phyloP scores from a whole-genome alignment of 2,797 vertebrate species.

The Stomatorhinus walkeri region DNA sequence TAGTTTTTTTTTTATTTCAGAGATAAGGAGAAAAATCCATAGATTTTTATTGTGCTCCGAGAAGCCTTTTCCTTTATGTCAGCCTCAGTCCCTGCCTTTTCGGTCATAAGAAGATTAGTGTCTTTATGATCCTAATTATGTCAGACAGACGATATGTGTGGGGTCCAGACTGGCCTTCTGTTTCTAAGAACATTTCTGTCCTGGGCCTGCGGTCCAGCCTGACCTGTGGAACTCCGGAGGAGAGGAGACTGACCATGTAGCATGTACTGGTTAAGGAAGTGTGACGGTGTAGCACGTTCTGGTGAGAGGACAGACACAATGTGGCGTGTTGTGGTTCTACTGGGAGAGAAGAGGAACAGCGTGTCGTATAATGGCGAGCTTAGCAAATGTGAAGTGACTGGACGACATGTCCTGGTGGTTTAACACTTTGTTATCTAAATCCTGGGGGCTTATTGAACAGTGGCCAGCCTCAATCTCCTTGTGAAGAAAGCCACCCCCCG shows the following conservation, averaged over 20 bases:
- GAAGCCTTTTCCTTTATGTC: background rate
- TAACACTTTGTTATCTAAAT: slow-evolving; percentile 47
- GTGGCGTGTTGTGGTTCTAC: background rate
- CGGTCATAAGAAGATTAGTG: background rate
- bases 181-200: background rate
- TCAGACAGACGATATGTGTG: slow-evolving; percentile 7
- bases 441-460: slow-evolving; percentile 26
- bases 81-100: background rate
- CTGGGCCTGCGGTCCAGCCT: background rate
- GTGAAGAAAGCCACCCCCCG: slow-evolving; percentile 16
- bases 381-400: slow-evolving; percentile 53
- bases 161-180: background rate
- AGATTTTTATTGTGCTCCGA: background rate
- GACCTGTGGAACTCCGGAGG: slow-evolving; percentile 2
- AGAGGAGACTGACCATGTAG: background rate
- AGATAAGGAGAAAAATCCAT: background rate
- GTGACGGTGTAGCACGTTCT: background rate
- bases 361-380: slow-evolving; percentile 39
- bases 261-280: background rate
- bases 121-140: background rate
- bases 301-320: slow-evolving; percentile 11
- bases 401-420: slow-evolving; percentile 39
- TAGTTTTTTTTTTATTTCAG: slow-evolving; percentile 1
- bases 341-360: slow-evolving; percentile 30
- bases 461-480: slow-evolving; percentile 26